Evolutionary conservation across 2,113 vertebrate species (phyloP).

Genomic region (Crypturellus undulatus): DNA sequence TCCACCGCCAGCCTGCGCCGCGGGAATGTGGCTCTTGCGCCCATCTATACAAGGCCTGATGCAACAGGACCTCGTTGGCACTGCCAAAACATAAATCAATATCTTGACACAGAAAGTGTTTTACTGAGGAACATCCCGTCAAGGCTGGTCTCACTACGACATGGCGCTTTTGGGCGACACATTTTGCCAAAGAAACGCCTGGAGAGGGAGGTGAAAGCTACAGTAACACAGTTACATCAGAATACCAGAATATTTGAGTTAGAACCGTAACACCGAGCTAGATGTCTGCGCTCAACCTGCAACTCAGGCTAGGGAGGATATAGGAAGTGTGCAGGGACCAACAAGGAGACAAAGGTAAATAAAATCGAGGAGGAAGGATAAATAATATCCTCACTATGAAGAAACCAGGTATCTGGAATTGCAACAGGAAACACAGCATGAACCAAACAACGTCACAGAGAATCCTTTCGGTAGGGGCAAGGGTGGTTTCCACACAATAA

Average conservation of each 20-base stretch:
- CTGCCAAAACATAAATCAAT: neutral
- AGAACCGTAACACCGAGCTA: accelerated
- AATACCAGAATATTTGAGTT: neutral
- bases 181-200: neutral
- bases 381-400: neutral
- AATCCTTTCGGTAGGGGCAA: neutral
- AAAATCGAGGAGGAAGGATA: neutral
- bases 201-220: neutral
- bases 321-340: neutral
- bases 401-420: neutral
- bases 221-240: neutral
- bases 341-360: neutral
- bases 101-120: neutral
- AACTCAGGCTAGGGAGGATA: neutral
- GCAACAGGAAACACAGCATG: neutral
- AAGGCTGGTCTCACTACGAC: neutral
- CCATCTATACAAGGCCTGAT: neutral
- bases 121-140: neutral
- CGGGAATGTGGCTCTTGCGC: neutral
- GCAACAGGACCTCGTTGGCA: neutral
- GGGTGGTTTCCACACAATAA: neutral
- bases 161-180: accelerated
- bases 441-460: neutral
- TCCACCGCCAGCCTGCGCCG: neutral
- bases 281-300: too few relatives aligned